Percentiles rank a stretch among this genome's conserved stretches.
Conservation (phyloP, 1,140 invertebrate species). For the Leguminivora glycinivorella region DNA sequence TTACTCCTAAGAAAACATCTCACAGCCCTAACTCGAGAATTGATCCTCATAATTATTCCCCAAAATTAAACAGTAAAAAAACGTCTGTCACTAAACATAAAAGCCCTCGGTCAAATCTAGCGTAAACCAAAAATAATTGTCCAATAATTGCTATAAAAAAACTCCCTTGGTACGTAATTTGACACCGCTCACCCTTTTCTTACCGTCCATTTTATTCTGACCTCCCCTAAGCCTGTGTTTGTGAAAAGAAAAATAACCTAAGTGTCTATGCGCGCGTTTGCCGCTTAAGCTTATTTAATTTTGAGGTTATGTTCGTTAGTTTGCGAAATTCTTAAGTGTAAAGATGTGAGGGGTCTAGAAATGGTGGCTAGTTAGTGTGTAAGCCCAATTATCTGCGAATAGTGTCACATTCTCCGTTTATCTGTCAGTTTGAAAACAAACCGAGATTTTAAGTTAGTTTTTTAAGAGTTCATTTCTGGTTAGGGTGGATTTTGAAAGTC, state of each 20-base stretch:
- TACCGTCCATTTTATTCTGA: neutral
- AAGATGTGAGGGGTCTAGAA: neutral
- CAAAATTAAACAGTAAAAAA: constrained; percentile 5
- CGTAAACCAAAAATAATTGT: constrained; percentile 25
- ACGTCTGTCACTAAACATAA: constrained; percentile 11
- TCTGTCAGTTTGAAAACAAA: constrained; percentile 25
- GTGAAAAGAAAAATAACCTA: neutral
- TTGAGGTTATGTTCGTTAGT: neutral
- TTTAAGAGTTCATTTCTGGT: neutral
- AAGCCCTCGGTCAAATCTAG: constrained; percentile 8
- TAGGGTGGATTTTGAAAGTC: neutral
- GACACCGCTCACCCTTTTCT: constrained; percentile 20
- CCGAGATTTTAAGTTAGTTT: neutral
- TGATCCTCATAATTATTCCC: neutral
- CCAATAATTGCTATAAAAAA: constrained; percentile 21
- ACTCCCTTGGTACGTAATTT: constrained; percentile 18
- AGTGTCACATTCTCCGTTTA: constrained; percentile 12
- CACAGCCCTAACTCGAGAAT: neutral
- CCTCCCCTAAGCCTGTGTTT: neutral
- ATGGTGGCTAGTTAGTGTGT: neutral
- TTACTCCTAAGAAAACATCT: neutral
- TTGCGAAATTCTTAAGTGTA: neutral
- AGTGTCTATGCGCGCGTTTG: neutral
- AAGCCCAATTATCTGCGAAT: constrained; percentile 13
- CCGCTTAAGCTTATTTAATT: neutral